phyloP scores from a whole-genome alignment of 2,888 invertebrate species.

The Poecilus cupreus region DNA sequence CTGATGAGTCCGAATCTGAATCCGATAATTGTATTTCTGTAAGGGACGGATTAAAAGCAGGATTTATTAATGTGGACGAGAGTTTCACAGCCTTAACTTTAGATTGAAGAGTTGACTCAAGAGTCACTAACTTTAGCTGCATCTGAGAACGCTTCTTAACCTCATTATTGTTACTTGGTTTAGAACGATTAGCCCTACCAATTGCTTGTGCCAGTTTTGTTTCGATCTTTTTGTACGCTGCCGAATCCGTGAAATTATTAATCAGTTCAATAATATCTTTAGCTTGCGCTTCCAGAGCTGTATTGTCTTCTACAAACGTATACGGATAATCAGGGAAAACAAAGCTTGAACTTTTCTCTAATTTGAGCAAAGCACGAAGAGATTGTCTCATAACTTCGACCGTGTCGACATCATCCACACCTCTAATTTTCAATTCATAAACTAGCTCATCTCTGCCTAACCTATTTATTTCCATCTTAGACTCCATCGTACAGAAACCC shows the following conservation, averaged over 20 bases:
- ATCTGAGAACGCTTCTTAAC: no score
- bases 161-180: no score
- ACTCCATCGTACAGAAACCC: no score
- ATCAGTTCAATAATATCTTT: no score
- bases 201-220: no score
- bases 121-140: no score
- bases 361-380: background rate
- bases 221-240: no score
- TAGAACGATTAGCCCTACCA: no score
- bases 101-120: no score
- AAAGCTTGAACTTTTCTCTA: background rate
- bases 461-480: background rate
- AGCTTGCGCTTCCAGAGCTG: background rate
- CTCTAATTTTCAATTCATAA: conserved; percentile 3
- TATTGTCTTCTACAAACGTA: background rate
- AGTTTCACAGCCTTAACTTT: no score
- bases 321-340: background rate
- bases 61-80: background rate
- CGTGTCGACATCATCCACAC: background rate
- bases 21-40: background rate
- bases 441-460: background rate
- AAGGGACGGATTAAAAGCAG: background rate
- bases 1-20: background rate
- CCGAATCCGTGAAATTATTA: no score
- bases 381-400: background rate